Base-by-base conservation (phyloP, 2,113 vertebrate genomes). In the Pyxicephalus adspersus region DNA sequence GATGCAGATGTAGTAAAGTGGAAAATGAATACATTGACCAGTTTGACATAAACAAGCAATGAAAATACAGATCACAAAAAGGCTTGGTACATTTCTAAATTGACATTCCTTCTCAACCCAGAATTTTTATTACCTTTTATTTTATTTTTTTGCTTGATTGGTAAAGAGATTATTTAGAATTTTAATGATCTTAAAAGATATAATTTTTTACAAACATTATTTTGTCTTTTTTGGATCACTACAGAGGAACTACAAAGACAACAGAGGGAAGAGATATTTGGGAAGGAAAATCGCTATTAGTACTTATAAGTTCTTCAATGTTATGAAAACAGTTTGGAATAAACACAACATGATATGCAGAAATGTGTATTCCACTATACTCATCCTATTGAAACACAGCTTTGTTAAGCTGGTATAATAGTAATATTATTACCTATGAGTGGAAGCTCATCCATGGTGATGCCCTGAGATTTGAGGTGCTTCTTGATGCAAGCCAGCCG, bases 381-480 rank as follows among this genome's bases (percentile, higher is more conserved):
- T 57, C 8, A 3, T 34, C 15, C 55, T 58, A 3, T 34, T 31
- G 2, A 29, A 2, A 25, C 45, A 64, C 17, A 52, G 52, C 17
- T 29, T 11, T 68, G 50, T 78, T 16, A 77, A 54, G 38, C 11
- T 18, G 28, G 23, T 16, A 20, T 29, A 71, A 80, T 0, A 0
- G 74, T 73, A 45, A 79, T 23, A 5, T 6, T 51, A 95, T 96
- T 88, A 99, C 98, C 98, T 87, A 99, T 99, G 89, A 99, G 95
- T 25, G 97, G 98, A 83, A 97, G 96, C 90, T 99, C 97, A 7
- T 98, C 96, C 96, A 99, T 98, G 90, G 93, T 92, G 92, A 99
- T 99, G 96, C 97, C 98, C 96, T 98, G 97, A 98, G 97, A 98
- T 95, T 95, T 96, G 95, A 99, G 98, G 94, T 99, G 98, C 92